These are phyloP conservation scores for Cygnus atratus DNA, from an alignment of 2,113 vertebrate genomes.

Conservation along the genomic window DNA sequence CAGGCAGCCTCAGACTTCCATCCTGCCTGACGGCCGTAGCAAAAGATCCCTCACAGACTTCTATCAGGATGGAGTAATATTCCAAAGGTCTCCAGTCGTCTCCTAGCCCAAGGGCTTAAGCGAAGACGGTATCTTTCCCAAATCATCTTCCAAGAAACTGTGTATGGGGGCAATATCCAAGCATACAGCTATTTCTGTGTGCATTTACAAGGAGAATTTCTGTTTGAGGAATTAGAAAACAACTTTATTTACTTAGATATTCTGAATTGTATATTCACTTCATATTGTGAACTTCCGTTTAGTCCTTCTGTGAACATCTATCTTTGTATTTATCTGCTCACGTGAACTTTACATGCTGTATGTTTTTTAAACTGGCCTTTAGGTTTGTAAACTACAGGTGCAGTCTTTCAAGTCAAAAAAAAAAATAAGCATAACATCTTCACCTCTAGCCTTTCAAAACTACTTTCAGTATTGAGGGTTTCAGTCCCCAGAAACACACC, in stretches of 20 bases:
- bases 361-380: neutral
- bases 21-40: neutral
- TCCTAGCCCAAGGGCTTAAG: neutral
- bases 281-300: neutral
- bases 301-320: neutral
- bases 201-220: neutral
- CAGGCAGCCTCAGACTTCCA: neutral
- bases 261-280: neutral
- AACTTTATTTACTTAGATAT: neutral
- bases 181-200: neutral
- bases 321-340: neutral
- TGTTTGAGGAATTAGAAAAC: neutral
- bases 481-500: neutral
- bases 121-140: neutral
- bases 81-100: neutral
- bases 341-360: neutral
- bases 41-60: neutral
- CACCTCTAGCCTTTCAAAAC: neutral
- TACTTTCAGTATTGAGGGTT: neutral
- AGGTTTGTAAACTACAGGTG: neutral
- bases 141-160: neutral
- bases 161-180: fast-evolving
- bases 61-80: neutral
- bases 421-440: neutral
- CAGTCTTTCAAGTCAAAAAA: neutral